phyloP scores from a whole-genome alignment of 2,888 invertebrate genomes.

The Leucophenga maculata region DNA sequence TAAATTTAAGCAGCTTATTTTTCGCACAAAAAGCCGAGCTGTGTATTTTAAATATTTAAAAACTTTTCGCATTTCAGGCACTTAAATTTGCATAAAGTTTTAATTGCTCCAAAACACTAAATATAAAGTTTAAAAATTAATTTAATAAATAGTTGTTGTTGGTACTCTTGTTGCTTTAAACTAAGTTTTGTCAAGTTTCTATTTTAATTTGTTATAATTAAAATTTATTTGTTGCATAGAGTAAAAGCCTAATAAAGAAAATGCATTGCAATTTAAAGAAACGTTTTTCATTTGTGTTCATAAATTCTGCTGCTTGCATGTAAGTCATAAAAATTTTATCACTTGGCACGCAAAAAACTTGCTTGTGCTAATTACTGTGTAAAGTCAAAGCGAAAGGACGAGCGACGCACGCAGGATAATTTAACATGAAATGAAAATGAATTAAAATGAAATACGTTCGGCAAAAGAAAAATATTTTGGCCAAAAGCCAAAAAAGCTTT shows the following conservation, averaged over 20 bases:
- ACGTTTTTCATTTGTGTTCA: not conserved
- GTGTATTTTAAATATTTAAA: no score
- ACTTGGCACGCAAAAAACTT: constrained; percentile 11
- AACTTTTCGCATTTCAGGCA: constrained; percentile 42
- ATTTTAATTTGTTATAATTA: no score
- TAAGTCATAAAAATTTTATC: constrained; percentile 8
- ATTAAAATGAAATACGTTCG: not conserved
- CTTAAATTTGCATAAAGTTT: constrained; percentile 45
- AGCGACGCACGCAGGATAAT: not conserved
- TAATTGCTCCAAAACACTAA: no score
- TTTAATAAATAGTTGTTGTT: no score
- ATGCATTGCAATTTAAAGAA: no score
- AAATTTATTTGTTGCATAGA: no score
- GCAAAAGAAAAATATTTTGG: not conserved
- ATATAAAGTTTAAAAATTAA: no score
- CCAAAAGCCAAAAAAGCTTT: constrained; percentile 5
- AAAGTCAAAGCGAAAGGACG: not conserved
- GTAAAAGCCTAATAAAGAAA: no score
- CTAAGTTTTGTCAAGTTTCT: no score
- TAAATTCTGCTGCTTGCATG: constrained; percentile 11
- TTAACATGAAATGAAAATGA: constrained; percentile 12
- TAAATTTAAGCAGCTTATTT: no score
- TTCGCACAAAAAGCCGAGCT: no score
- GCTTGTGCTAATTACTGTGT: not conserved
- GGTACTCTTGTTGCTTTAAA: constrained; percentile 5